Percentiles rank a stretch among this genome's conserved stretches.
These are phyloP conservation scores for Porites evermanni DNA, from an alignment of 92 coral and sea anemone genomes.

Conservation along the genomic window DNA sequence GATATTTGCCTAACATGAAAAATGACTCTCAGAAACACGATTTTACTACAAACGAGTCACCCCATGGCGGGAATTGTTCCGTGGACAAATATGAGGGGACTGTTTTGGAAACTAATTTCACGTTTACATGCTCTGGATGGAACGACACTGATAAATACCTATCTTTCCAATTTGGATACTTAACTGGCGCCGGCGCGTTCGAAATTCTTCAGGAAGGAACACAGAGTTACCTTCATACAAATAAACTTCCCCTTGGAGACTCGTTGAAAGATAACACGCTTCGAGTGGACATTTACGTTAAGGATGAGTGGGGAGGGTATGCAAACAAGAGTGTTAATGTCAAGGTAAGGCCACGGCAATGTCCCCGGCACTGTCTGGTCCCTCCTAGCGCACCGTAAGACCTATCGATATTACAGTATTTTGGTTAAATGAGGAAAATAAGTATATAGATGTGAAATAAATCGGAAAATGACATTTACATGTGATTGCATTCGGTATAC, in stretches of 20 bases:
- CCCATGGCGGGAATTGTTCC: slow-evolving; percentile 78
- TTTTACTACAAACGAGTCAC: slow-evolving; percentile 76
- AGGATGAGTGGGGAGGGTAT: slow-evolving; percentile 74
- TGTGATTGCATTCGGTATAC: too few relatives aligned
- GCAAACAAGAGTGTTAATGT: slow-evolving; percentile 49
- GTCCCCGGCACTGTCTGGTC: neutral
- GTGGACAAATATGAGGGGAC: slow-evolving; percentile 65
- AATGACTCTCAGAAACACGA: neutral
- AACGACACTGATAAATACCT: slow-evolving; percentile 74
- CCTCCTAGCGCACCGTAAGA: neutral
- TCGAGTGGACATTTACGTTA: slow-evolving; percentile 57
- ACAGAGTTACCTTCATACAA: slow-evolving; percentile 43
- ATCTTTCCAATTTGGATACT: slow-evolving; percentile 76
- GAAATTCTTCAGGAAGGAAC: slow-evolving; percentile 64
- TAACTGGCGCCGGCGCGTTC: slow-evolving; percentile 52
- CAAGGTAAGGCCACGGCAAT: slow-evolving; percentile 55
- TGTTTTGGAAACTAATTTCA: slow-evolving; percentile 80
- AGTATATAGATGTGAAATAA: too few relatives aligned
- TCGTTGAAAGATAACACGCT: slow-evolving; percentile 51
- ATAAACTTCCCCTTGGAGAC: slow-evolving; percentile 78
- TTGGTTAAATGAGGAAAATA: too few relatives aligned
- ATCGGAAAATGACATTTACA: too few relatives aligned
- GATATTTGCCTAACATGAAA: slow-evolving; percentile 11
- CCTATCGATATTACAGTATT: neutral
- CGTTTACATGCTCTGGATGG: slow-evolving; percentile 87